Evolutionary conservation across 64 coral and sea anemone species (phyloP).

Genomic region (Anthopleura sola): DNA sequence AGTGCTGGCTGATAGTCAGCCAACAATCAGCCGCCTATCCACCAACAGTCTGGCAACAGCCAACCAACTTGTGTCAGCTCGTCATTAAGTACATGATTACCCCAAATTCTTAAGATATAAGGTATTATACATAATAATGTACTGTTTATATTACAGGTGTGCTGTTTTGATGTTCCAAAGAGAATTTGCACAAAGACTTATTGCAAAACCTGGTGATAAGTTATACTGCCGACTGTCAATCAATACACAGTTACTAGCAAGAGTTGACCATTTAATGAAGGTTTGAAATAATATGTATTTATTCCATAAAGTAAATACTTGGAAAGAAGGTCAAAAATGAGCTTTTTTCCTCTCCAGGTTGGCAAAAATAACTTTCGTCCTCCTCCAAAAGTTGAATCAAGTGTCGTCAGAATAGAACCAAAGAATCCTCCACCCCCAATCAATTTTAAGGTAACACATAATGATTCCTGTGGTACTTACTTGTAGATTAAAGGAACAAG

Average conservation of each 20-base stretch:
- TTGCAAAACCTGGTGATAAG: constrained; percentile 95
- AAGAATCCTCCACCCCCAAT: constrained; percentile 95
- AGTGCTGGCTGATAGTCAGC: too few relatives aligned
- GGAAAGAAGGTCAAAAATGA: not conserved
- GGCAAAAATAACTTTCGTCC: constrained; percentile 98
- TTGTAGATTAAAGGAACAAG: too few relatives aligned
- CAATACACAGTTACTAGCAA: constrained; percentile 88
- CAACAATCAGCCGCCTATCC: too few relatives aligned
- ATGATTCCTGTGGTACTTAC: not conserved
- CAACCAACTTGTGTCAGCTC: too few relatives aligned
- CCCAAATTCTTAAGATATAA: too few relatives aligned
- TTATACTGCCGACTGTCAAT: constrained; percentile 92
- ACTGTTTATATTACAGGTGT: constrained; percentile 55
- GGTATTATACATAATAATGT: not conserved
- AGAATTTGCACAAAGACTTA: constrained; percentile 92
- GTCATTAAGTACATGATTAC: too few relatives aligned
- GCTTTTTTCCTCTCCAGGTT: constrained; percentile 45
- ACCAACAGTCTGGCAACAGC: too few relatives aligned
- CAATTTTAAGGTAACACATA: constrained; percentile 77
- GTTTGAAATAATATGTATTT: constrained; percentile 2
- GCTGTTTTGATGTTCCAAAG: constrained; percentile 98
- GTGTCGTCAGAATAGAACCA: constrained; percentile 98
- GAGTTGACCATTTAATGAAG: constrained; percentile 98
- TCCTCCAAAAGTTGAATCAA: constrained; percentile 98
- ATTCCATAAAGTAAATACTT: not conserved